phyloP scores from a whole-genome alignment of 53 echinoderm and acorn worm species.

The Echinarachnius parma region DNA sequence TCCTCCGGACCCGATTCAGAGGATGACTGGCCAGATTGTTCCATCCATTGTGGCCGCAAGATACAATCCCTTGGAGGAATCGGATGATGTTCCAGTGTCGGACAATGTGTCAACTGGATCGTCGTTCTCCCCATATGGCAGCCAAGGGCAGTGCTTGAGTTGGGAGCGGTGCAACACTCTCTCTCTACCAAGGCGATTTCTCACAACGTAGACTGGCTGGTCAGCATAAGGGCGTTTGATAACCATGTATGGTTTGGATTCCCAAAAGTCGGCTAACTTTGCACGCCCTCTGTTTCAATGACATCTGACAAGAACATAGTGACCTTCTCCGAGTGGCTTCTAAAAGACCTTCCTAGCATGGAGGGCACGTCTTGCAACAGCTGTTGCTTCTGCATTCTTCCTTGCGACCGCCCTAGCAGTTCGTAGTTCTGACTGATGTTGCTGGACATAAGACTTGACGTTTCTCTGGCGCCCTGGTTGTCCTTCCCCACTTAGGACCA shows the following conservation, averaged over 20 bases:
- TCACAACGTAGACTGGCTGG: no score
- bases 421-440: constrained; percentile 18
- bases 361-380: constrained; percentile 14
- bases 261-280: constrained; percentile 2
- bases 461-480: not conserved
- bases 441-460: not conserved
- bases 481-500: constrained; percentile 39
- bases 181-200: not conserved
- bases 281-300: constrained; percentile 14
- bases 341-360: constrained; percentile 21
- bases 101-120: no score
- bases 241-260: no score
- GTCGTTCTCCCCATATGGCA: not conserved
- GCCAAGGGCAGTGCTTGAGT: constrained; percentile 49
- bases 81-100: no score
- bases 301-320: constrained; percentile 38
- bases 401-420: constrained; percentile 6
- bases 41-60: no score
- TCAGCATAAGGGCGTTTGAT: no score
- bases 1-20: no score
- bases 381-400: not conserved
- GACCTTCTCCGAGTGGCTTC: constrained; percentile 44
- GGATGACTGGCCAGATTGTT: no score
- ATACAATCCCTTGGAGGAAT: no score
- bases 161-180: constrained; percentile 23